Base-by-base conservation (phyloP, 2,888 invertebrate species). In the Nudaria mundana region DNA sequence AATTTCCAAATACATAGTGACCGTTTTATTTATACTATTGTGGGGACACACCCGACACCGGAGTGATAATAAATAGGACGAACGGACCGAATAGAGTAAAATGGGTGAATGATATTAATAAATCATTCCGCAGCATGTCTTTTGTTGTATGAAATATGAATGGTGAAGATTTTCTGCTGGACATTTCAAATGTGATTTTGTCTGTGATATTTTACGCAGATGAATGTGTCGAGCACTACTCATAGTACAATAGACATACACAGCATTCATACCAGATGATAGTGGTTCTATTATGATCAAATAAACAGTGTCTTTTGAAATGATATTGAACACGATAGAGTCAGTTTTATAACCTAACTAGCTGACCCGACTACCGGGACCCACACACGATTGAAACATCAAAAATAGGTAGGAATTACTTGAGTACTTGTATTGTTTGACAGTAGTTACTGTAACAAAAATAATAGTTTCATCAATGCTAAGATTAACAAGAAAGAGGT, bases 31-130 rank as follows among this genome's bases (percentile, higher is more conserved):
- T 46, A 30, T 30, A 8, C 48, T 32, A 44, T 46, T 56, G 60
- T 56, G 30, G 23, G 34, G 4, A 53, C 40, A 41, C 45, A 37
- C 52, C 39, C 44, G 31, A 37, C 29, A 34, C 23, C 36, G 29
- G 49, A 53, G 56, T 47, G 44, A 44, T 44, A 63, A 53, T n/a
- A n/a, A n/a, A n/a, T 56, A 48, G 51, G 53, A 56, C 49, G 59
- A 60, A 55, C 41, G 48, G 26, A 44, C 46, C 43, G 52, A 54
- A 57, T 40, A 28, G 46, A 50, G 11, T n/a, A 30, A 55, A 62
- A 62, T 52, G 51, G 63, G 45, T 56, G 52, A 63, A 63, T 45
- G 51, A 48, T 49, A 59, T 52, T 42, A 59, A 56, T 60, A 63
- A 59, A 63, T 60, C 60, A 60, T 60, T 51, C 46, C 14, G 26